Base-by-base conservation (phyloP, 2,113 vertebrate species). In the Microcebus murinus region DNA sequence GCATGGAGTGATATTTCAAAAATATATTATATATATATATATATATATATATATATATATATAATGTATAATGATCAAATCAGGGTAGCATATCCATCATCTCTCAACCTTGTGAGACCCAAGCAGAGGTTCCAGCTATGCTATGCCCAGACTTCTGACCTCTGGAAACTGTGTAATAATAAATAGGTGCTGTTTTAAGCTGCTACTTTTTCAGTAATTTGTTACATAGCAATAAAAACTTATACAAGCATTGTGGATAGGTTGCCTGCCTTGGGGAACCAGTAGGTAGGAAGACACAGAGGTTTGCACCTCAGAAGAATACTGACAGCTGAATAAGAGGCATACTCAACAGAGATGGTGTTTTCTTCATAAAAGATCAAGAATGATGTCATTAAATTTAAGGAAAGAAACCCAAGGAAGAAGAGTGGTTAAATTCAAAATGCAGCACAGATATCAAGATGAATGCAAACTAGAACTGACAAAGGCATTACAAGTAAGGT, bases 321-420 rank as follows among this genome's bases (percentile, higher is more conserved):
- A 82, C 39, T n/a, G 8, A 50, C 4, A 48, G n/a, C 71, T 61
- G 74, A 96, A 80, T 2, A 88, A 0, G 36, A 82, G 29, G 36
- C 13, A 52, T 57, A 50, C 39, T 59, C 23, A 84, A 59, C 61
- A 79, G n/a, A 73, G 29, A 39, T 65, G 18, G 1, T 84, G 36
- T 70, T 61, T 76, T 86, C 29, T 61, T 89, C 81, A 45, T 80
- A 76, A 82, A 94, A 77, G n/a, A 55, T 90, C 34, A 52, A 96
- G 34, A 79, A 68, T 18, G 4, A 63, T 39, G 17, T 79, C 45
- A 55, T 18, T 59, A 52, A 95, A 73, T 73, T 82, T 77, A 83
- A 87, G 65, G 10, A 85, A 20, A 68, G n/a, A 82, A 23, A 90
- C 3, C 8, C 67, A 92, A 85, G 27, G 21, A 74, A 18, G 8